Evolutionary conservation across 2,113 vertebrate species (phyloP).

Genomic region (Thomomys bottae): DNA sequence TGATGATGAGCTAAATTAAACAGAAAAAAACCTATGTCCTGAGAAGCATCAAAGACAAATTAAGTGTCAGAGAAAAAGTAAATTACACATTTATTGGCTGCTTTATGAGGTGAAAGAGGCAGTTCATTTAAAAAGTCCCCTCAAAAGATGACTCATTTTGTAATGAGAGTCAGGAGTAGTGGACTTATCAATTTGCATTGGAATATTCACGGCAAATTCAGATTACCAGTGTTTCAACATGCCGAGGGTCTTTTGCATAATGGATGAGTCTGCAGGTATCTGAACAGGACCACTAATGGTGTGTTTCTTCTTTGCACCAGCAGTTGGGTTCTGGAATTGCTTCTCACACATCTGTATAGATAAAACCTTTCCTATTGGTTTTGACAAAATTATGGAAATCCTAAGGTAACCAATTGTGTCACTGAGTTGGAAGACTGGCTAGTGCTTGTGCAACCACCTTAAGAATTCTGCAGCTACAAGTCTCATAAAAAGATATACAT

Average conservation of each 20-base stretch:
- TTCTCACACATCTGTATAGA: background rate
- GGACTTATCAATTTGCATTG: slow-evolving; percentile 35
- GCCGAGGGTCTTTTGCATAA: background rate
- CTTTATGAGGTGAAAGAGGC: slow-evolving; percentile 54
- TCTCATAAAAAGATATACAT: background rate
- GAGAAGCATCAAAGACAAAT: slow-evolving; percentile 74
- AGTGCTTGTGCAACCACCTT: background rate
- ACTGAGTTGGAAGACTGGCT: background rate
- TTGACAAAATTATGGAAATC: slow-evolving; percentile 56
- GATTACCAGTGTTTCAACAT: slow-evolving; percentile 3
- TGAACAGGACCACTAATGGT: background rate
- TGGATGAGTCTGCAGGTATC: background rate
- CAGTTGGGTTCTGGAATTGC: background rate
- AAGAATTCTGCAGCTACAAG: slow-evolving; percentile 8
- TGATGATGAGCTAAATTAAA: slow-evolving; percentile 71
- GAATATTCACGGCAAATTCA: slow-evolving; percentile 15
- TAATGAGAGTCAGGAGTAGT: background rate
- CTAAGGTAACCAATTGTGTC: slow-evolving; percentile 67
- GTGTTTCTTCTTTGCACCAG: background rate
- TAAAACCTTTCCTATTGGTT: slow-evolving; percentile 9
- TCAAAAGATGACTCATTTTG: slow-evolving; percentile 55
- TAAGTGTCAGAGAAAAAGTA: slow-evolving; percentile 58
- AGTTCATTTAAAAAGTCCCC: slow-evolving; percentile 63
- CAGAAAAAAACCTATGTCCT: slow-evolving; percentile 59
- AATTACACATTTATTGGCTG: slow-evolving; percentile 65